Evolutionary conservation across 2,888 invertebrate genomes (phyloP), one percentile per base, ranked within the genome.

Genomic region (Odontomyia ornata): DNA sequence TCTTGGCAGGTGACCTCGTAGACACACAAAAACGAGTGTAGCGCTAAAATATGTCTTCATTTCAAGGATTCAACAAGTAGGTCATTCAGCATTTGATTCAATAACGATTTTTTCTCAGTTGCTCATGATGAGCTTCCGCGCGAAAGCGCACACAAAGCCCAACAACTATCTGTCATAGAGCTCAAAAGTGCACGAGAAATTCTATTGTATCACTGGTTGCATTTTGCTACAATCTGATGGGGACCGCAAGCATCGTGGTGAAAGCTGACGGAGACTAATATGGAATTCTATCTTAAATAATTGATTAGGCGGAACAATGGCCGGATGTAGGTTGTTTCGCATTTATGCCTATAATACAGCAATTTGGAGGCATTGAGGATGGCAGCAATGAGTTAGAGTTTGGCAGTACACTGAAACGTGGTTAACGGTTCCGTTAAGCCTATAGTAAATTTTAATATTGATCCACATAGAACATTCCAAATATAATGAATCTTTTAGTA

Each of bases 1-100:
- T 9, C 36, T 36, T 36, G 5, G 36, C 36, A 36, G 36, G 36
- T 36, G 36, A 36, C 36, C 36, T 36, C 36, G 3, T 9, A 36
- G 36, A 36, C 9, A 5, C 36, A 36, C 36, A 9, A 36, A 36
- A 36, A n/a, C n/a, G 36, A 36, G 9, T 36, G 36, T 9, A 36
- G 9, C 36, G 5, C 3, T 36, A 36, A 36, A 36, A 36, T 36
- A 9, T 36, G 36, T 27, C 62, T 62, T 62, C 62, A 27, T 25
- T 62, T 27, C 62, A 27, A 25, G 62, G 28, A 62, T 62, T 62
- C 62, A 62, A 62, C 62, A 62, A 62, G 62, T 62, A 62, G 62
- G 62, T 62, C 62, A 62, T 62, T 27, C 27, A 15, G 27, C 62
- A 27, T 23, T 62, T 27, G 62, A 62, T 62, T 62, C 27, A 1